Evolutionary conservation across 2,888 invertebrate genomes (phyloP).

Genomic region (Plebejus anna): DNA sequence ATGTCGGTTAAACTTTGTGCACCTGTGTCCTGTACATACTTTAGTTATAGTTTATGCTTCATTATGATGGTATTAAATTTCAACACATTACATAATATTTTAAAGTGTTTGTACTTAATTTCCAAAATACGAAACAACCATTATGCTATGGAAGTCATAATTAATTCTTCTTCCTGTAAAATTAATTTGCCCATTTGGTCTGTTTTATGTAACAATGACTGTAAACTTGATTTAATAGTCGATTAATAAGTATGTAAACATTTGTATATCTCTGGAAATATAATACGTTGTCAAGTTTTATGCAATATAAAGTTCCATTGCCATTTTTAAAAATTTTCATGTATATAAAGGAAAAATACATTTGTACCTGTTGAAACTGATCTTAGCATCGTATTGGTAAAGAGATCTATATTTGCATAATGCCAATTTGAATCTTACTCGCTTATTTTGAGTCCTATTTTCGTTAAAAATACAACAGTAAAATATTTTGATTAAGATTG

Average conservation of each 20-base stretch:
- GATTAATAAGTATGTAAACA: neutral
- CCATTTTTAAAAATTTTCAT: slow-evolving; percentile 43
- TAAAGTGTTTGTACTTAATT: slow-evolving; percentile 60
- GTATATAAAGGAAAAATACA: slow-evolving; percentile 66
- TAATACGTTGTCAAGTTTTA: neutral
- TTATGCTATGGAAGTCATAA: neutral
- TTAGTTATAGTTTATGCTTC: slow-evolving; percentile 23
- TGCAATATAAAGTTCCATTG: slow-evolving; percentile 5
- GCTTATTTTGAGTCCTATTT: slow-evolving; percentile 27
- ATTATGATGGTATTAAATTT: slow-evolving; percentile 27
- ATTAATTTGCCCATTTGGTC: neutral
- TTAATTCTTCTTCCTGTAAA: neutral
- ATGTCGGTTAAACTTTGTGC: slow-evolving; percentile 21
- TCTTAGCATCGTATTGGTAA: slow-evolving; percentile 47
- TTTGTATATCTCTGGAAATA: slow-evolving; percentile 20
- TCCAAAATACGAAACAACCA: slow-evolving; percentile 20
- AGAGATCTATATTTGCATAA: slow-evolving; percentile 34
- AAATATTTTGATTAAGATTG: slow-evolving; percentile 29
- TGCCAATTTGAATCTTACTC: slow-evolving; percentile 29
- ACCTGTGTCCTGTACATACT: slow-evolving; percentile 23
- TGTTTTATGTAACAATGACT: neutral
- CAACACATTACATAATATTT: slow-evolving; percentile 40
- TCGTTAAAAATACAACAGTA: slow-evolving; percentile 20
- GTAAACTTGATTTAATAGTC: neutral
- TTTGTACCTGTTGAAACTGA: slow-evolving; percentile 71